Evolutionary conservation across 2,113 vertebrate species (phyloP), one percentile per base, ranked within the genome.

Genomic region (Typhlomys cinereus): DNA sequence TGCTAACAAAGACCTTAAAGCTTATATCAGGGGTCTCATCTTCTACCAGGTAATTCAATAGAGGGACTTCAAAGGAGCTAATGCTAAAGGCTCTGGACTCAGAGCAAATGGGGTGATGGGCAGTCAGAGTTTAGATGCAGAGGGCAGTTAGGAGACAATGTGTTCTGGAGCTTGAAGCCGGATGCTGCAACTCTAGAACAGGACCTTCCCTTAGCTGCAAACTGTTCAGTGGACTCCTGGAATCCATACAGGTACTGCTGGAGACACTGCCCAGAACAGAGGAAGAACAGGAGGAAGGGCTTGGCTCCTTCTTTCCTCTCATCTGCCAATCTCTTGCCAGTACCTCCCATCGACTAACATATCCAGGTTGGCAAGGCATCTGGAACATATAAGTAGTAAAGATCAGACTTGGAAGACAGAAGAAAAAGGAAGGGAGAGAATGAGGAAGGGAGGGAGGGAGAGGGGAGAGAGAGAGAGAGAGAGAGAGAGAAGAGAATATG

Each of bases 51-150:
- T 78, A 62, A 74, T 89, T 93, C 82, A 93, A 67, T 61, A 74
- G 36, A 96, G 89, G 52, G 83, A 70, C 74, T 84, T 92, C 89
- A 94, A 76, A 39, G 27, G 80, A 67, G 71, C 81, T 92, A 91
- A 91, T 94, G 90, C 81, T n/a, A 92, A 88, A 76, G 71, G 61
- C 61, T 78, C 86, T 92, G 66, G 82, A 87, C 89, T 92, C 85
- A 70, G 57, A 89, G 73, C 78, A 85, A 82, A 90, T 25, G 70
- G n/a, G n/a, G 62, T 5, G 46, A 91, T 71, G 80, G 70, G 61
- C 48, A 82, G 85, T 67, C 57, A 10, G 52, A 61, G 88, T 62
- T 67, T 44, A 69, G 89, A 84, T 78, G 20, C 39, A 48, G 74
- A 44, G n/a, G 31, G 48, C 31, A 83, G 4, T 17, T 46, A n/a